Evolutionary conservation across 2,797 vertebrate genomes (phyloP).

Genomic region (Scolopax rusticola): DNA sequence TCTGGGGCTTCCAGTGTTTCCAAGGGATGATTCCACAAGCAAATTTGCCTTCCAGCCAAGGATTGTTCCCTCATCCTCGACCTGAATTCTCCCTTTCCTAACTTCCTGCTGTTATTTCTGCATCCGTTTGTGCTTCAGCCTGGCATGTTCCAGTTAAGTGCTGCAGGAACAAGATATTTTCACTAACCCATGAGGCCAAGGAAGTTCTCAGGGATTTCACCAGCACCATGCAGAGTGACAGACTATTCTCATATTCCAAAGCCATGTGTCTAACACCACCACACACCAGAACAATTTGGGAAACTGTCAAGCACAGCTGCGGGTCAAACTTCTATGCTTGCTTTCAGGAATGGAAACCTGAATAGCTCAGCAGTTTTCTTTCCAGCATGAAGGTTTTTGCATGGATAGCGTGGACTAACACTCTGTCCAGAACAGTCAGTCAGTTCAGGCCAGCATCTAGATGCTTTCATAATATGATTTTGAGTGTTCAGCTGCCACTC

Average conservation of each 20-base stretch:
- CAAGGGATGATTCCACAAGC: background rate
- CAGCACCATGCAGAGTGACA: background rate
- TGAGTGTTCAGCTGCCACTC: background rate
- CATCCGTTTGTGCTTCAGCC: background rate
- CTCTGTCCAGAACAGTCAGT: background rate
- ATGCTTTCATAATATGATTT: background rate
- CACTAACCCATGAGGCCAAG: background rate
- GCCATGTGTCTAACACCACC: background rate
- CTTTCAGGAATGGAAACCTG: conserved; percentile 33
- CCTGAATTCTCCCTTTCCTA: conserved; percentile 11
- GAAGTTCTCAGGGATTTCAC: background rate
- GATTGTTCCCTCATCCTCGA: conserved; percentile 3
- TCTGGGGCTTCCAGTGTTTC: background rate
- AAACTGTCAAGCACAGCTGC: background rate
- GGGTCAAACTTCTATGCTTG: background rate
- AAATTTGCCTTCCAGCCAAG: background rate
- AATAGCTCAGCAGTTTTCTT: conserved; percentile 15
- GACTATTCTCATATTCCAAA: background rate
- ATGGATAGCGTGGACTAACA: background rate
- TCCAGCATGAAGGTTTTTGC: background rate
- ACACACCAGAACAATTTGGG: background rate
- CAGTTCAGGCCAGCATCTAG: background rate
- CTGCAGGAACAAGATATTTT: conserved; percentile 13
- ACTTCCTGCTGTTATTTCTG: conserved; percentile 26
- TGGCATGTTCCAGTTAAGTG: background rate